These are phyloP conservation scores for Ictidomys tridecemlineatus DNA, from an alignment of 2,113 vertebrate species.

Conservation along the genomic window DNA sequence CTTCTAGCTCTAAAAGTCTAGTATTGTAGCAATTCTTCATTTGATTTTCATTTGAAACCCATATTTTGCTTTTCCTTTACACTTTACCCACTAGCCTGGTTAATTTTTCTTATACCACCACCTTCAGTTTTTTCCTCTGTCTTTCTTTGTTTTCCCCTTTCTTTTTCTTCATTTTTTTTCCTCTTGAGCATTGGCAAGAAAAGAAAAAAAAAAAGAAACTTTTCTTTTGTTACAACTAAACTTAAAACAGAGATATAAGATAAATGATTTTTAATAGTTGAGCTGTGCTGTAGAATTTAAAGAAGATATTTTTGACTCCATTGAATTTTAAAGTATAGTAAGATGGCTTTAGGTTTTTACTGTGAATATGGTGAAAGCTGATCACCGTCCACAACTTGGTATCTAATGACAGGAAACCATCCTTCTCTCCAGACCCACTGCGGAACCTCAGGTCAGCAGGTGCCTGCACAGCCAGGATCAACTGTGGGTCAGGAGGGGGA, in stretches of 20 bases:
- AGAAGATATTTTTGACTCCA: conserved; percentile 2
- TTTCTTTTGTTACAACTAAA: not conserved
- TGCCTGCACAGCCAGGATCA: not conserved
- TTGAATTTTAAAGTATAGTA: conserved; percentile 56
- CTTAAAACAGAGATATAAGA: conserved; percentile 13
- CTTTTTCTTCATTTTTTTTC: not conserved
- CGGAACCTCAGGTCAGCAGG: not conserved
- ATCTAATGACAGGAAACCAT: conserved; percentile 31
- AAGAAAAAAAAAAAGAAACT: not conserved
- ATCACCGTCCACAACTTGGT: not conserved
- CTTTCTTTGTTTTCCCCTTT: not conserved
- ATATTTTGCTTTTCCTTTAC: not conserved
- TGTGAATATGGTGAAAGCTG: conserved; percentile 24
- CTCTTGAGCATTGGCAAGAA: not conserved
- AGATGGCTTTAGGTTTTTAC: conserved; percentile 39
- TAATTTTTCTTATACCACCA: not conserved
- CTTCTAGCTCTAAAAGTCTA: not conserved
- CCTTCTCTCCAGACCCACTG: not conserved
- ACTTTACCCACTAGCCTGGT: not conserved
- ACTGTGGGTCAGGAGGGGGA: not conserved
- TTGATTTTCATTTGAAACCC: not conserved
- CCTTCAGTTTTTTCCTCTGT: not conserved
- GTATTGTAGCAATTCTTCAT: not conserved
- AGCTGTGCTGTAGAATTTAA: conserved; percentile 32
- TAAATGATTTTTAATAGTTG: not conserved